Percentiles rank a stretch among this genome's conserved stretches.
These are phyloP conservation scores for Ganaspis brasiliensis DNA, from an alignment of 2,888 invertebrate species.

Conservation along the genomic window DNA sequence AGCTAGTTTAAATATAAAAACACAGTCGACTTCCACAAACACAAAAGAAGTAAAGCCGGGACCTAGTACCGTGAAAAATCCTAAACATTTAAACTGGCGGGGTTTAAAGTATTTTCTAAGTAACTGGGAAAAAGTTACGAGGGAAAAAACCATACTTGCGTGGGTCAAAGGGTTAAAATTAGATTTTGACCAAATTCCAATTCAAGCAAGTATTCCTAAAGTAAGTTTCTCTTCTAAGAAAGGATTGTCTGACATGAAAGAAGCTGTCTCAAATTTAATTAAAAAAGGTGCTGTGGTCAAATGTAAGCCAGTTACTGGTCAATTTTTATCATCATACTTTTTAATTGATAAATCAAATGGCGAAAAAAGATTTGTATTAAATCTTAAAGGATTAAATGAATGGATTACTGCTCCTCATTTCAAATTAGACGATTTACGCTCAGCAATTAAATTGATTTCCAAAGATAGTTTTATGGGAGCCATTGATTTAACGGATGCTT, in stretches of 20 bases:
- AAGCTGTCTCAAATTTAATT: slow-evolving; percentile 32
- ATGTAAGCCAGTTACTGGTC: slow-evolving; percentile 34
- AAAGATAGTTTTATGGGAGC: slow-evolving; percentile 13
- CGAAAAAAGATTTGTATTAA: slow-evolving; percentile 41
- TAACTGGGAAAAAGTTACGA: slow-evolving; percentile 45
- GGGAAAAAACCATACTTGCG: slow-evolving; percentile 17
- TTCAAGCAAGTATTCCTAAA: background rate
- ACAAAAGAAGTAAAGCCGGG: no score
- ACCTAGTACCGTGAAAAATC: no score
- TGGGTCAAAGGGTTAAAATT: slow-evolving; percentile 45
- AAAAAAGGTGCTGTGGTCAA: slow-evolving; percentile 25
- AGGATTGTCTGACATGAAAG: slow-evolving; percentile 36
- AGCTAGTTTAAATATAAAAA: no score
- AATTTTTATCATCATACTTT: slow-evolving; percentile 50
- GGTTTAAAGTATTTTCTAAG: slow-evolving; percentile 35
- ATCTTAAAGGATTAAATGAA: slow-evolving; percentile 47
- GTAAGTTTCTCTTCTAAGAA: slow-evolving; percentile 13
- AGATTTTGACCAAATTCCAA: background rate
- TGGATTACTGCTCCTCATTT: slow-evolving; percentile 38
- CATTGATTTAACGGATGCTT: slow-evolving; percentile 50
- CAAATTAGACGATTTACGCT: slow-evolving; percentile 45
- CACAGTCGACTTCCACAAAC: no score
- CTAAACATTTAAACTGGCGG: background rate
- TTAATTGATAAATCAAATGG: slow-evolving; percentile 40
- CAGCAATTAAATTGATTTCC: no score